Base-by-base conservation (phyloP, 2,888 invertebrate genomes). In the Dasysyrphus tricinctus region DNA sequence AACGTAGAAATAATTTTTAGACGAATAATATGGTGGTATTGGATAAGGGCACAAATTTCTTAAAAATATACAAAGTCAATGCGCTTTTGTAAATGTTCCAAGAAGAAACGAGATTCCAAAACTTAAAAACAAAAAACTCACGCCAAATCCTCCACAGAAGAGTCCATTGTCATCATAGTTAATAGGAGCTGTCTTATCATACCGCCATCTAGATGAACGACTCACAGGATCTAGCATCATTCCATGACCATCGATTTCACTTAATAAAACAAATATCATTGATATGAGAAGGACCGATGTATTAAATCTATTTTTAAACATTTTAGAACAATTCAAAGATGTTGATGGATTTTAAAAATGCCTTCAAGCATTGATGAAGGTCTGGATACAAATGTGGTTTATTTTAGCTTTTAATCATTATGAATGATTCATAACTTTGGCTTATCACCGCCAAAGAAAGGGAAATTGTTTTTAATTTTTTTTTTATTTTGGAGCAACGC, bases 141-240 rank as follows among this genome's bases (percentile, higher is more conserved):
- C 93, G 32, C 61, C 51, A 63, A 87, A 90, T 79, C 94, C 94
- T 1, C 94, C 94, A 88, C 94, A 94, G 88, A 90, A 93, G 42
- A 93, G 90, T 39, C 90, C 91, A 82, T 93, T 93, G 88, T 94
- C 94, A 69, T 93, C 90, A 88, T 92, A 94, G 89, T 94, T 93
- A 0, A 85, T 78, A 0, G 93, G 92, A 2, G 93, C 93, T 3
- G 89, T 57, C 69, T 90, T 91, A 59, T 93, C 92, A 49, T 89
- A 89, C 34, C 93, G 90, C 93, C 94, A 94, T 37, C 93, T 91
- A 65, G 93, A 93, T 49, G 93, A 92, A 65, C 94, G 90, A 84
- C 92, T 92, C 0, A 93, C 91, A 2, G 94, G 94, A 47, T 93
- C 92, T 89, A 93, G 80, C 75, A 94, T 86, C 91, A 92, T 93